Base-by-base conservation (phyloP, 2,797 vertebrate genomes). In the Bovichtus diacanthus region DNA sequence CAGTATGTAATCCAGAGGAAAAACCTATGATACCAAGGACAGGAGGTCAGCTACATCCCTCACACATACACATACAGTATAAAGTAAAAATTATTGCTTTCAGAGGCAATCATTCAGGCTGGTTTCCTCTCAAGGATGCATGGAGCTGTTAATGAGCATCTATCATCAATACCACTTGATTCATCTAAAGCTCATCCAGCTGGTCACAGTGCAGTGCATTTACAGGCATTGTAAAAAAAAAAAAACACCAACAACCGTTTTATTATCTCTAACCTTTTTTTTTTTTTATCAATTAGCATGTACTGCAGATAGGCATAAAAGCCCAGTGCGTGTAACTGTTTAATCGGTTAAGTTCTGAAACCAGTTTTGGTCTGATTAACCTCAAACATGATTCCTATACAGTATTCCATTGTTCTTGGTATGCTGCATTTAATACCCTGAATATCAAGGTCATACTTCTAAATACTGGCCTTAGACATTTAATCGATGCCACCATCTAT, bases 1-100 rank as follows among this genome's bases (percentile, higher is more conserved):
- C 86, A 99, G 95, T 90, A 99, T 94, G 85, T 99, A 99, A 94
- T 99, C 98, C 88, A 99, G 94, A 10, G 98, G 98, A 78, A 99
- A 99, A 74, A 99, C 97, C 98, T 99, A 87, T 39, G 90, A 88
- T 43, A 73, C 3, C 34, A 83, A 19, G 5, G 51, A 72, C 67
- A 82, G 44, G 41, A 73, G 50, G 38, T 81, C 25, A 90, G 73
- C 4, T 34, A 4, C 23, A 60, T 63, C 5, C 46, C 18, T 78
- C 16, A 66, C 31, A 66, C 43, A 21, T 4, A 50, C 47, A 56
- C 3, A 72, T 19, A 25, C 39, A 76, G 12, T n/a, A n/a, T n/a
- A n/a, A n/a, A 7, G 31, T 34, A 34, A 34, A 65, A 54, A 63
- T 38, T 54, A 79, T 6, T 56, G 15, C 43, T 69, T 51, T 60